Evolutionary conservation across 2,797 vertebrate genomes (phyloP).

Genomic region (Thripadectes ignobilis): DNA sequence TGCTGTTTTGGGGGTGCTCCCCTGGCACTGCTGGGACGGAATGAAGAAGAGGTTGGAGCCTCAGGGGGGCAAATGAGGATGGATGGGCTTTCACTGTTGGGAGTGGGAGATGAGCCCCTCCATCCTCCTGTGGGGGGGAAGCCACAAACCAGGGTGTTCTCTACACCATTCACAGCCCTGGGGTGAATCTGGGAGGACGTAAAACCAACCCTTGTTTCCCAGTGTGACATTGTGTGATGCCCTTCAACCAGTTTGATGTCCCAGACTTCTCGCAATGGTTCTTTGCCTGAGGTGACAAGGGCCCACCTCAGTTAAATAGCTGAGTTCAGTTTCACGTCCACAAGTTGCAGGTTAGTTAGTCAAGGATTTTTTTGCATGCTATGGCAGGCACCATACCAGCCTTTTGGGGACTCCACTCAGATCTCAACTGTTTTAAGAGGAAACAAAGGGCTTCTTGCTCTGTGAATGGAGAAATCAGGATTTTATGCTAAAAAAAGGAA

Average conservation of each 20-base stretch:
- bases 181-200: background rate
- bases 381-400: background rate
- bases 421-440: background rate
- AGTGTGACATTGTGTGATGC: background rate
- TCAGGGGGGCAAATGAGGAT: background rate
- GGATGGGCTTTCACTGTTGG: background rate
- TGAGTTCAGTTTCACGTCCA: fast-evolving
- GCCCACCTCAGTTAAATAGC: background rate
- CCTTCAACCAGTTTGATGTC: background rate
- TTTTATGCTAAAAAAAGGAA: background rate
- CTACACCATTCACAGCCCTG: fast-evolving
- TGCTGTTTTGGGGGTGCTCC: background rate
- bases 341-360: background rate
- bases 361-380: fast-evolving
- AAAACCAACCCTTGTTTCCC: background rate
- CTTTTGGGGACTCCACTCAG: background rate
- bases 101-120: background rate
- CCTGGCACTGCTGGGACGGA: fast-evolving
- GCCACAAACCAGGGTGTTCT: background rate
- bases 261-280: background rate
- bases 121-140: fast-evolving
- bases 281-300: background rate
- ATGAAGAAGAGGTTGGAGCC: background rate
- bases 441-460: background rate
- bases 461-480: background rate